Base-by-base conservation (phyloP, 30 jellyfish, hydroid and myxozoan genomes). In the Rhopilema esculentum region DNA sequence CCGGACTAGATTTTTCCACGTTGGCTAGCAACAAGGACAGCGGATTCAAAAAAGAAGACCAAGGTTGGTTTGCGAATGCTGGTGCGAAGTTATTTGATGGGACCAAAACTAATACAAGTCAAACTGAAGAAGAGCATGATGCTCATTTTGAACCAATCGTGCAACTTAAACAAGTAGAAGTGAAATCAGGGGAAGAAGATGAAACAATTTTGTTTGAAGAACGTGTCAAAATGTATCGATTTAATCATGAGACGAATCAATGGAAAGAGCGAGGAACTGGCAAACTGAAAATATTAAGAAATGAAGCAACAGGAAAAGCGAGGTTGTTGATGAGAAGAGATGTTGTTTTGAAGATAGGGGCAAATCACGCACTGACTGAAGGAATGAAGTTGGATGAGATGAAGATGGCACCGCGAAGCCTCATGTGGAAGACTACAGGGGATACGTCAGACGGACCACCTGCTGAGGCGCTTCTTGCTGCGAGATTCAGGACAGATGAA, bases 231-330 rank as follows among this genome's bases (percentile, higher is more conserved):
- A 27, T 94, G 84, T 94, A 83, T 66, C 95, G 97, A 12, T 89
- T 88, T 57, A 67, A 72, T 53, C 9, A 30, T 18, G 95, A 69
- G 7, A 69, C 88, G 52, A 84, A 89, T 12, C 70, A 84, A 67
- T 94, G 98, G 98, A 94, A 89, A 63, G 98, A 94, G 72, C 40
- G 98, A 30, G 98, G 98, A 7, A 80, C 85, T 25, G 97, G 98
- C 22, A 81, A 22, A 31, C 23, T 94, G 89, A 89, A 80, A 31
- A 27, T 94, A 12, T 69, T 89, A 28, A 88, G 88, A 18, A 91
- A 94, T 64, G 49, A 62, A 27, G 86, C 63, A 2, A 69, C 74
- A 1, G 90, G 79, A 0, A 66, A 52, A 26, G 67, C 66, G 53
- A 82, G 98, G 25, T 50, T 94, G 68, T 76, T 94, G 20, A 89